Evolutionary conservation across 2,113 vertebrate species (phyloP), one percentile per base, ranked within the genome.

Genomic region (Panthera uncia): DNA sequence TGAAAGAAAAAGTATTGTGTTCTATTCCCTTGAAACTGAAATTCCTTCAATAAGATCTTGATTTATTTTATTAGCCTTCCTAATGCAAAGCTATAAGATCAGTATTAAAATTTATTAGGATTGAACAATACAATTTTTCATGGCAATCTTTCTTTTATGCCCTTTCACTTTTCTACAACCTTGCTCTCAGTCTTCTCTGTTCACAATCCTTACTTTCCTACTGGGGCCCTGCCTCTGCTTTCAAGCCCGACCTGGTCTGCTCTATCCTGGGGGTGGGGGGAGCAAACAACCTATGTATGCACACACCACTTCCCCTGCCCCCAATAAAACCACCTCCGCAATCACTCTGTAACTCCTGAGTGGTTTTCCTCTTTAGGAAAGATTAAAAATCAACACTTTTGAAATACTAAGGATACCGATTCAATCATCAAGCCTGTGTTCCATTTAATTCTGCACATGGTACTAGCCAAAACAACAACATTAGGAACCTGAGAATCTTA

Each of bases 331-430:
- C 7, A 36, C 19, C 18, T 74, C 13, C 45, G 23, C 3, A 13
- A n/a, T n/a, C 33, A 50, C 21, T 76, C n/a, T 68, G 0, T 21
- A 57, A 19, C 63, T 85, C 21, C n/a, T 9, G 1, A 82, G 16
- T 21, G n/a, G 45, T 41, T 57, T 78, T 50, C 12, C 7, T 50
- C 57, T 61, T 61, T 61, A 21, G 57, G 57, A 48, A 78, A 79
- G 21, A 91, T 78, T 68, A 71, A 91, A 91, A 79, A 27, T 38
- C 76, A 89, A 89, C 13, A 91, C 33, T 16, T 61, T 25, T 71
- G 41, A 71, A 86, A 68, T 80, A 38, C 19, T 80, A 87, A 33
- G 65, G 23, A 41, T 4, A 38, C 29, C 1, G 11, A 73, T 65
- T 80, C 21, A 41, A 85, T 73, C n/a, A 92, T 41, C 23, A 55